Evolutionary conservation across 1,140 invertebrate genomes (phyloP), one percentile per base, ranked within the genome.

Genomic region (Telenomus remus): DNA sequence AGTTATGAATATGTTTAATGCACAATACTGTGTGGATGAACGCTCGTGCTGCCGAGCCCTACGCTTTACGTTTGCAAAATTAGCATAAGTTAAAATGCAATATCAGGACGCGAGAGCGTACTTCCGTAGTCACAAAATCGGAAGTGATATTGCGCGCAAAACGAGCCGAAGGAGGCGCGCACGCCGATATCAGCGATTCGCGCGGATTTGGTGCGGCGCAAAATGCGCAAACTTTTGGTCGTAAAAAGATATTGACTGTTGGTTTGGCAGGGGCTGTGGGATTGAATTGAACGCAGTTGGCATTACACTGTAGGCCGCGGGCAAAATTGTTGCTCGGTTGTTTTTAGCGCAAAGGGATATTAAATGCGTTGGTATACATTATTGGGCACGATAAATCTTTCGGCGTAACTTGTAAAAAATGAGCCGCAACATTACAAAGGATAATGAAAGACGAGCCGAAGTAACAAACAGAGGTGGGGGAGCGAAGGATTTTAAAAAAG

Each of bases 1-100:
- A 79, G 80, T 84, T 84, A 85, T 83, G 83, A 85, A 83, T 81
- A 85, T 79, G 82, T 84, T 85, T 78, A 79, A 84, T 86, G 81
- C 79, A 68, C 76, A 65, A 69, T 73, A 42, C 63, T 49, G 68
- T 55, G 68, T 55, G 61, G 72, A 39, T 57, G 73, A 79, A 64
- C 68, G 63, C 76, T 76, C 72, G n/a, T 79, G 54, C 56, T 50
- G 59, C 19, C 53, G 50, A 70, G 42, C 63, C 63, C 57, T 43
- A 42, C 72, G 50, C 61, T 39, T 61, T 61, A 71, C 78, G 34
- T 56, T 61, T 27, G 53, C n/a, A 49, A 74, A 85, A 86, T 87
- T 85, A 85, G 81, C 82, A 86, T 85, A 86, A 86, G 76, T 84
- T 80, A 68, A 78, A 81, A 80, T 80, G 73, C 75, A 71, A 82